Evolutionary conservation across 2,888 invertebrate genomes (phyloP).

Genomic region (Heteropelma amictum): DNA sequence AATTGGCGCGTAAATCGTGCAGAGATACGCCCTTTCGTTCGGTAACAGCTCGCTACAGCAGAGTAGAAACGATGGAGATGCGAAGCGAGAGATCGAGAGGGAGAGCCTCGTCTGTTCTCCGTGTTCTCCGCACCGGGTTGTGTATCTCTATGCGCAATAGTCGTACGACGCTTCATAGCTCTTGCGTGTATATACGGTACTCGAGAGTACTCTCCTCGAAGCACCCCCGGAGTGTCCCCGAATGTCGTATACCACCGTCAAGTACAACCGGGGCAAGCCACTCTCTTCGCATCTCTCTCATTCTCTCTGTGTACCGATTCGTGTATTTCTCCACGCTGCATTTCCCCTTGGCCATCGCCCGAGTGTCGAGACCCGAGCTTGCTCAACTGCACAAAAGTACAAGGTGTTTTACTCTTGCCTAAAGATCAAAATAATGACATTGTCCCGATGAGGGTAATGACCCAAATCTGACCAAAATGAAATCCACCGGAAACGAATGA

Average conservation of each 20-base stretch:
- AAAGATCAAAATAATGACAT: too few species aligned
- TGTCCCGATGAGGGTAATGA: too few species aligned
- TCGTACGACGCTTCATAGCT: constrained; percentile 39
- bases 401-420: too few species aligned
- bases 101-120: constrained; percentile 40
- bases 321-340: constrained; percentile 4
- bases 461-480: too few species aligned
- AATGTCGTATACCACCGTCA: constrained; percentile 42
- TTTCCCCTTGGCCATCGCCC: not conserved
- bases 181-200: constrained; percentile 48
- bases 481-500: too few species aligned
- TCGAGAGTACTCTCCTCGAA: constrained; percentile 49
- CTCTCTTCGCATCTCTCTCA: constrained; percentile 23
- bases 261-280: constrained; percentile 43
- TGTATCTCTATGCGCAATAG: constrained; percentile 26
- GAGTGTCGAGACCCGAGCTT: not conserved
- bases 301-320: not conserved
- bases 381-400: not conserved
- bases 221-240: constrained; percentile 45
- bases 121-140: constrained; percentile 13
- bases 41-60: not conserved
- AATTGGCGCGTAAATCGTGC: too few species aligned
- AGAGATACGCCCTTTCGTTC: constrained; percentile 13
- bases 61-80: not conserved
- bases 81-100: not conserved